Evolutionary conservation across 2,888 invertebrate species (phyloP), one percentile per base, ranked within the genome.

Genomic region (Microchrysa polita): DNA sequence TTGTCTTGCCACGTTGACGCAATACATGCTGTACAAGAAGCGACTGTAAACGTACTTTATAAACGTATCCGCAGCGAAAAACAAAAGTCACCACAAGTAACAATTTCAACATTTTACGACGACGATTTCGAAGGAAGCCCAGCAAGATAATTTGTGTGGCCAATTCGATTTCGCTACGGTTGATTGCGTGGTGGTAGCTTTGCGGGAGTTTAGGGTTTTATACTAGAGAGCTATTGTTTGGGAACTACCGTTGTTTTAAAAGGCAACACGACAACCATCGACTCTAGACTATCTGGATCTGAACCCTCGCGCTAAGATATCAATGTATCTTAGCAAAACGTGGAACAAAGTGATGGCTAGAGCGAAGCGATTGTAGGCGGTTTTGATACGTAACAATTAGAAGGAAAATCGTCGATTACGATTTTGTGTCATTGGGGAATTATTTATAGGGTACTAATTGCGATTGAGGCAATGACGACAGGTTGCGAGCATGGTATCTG

Each of bases 301-400:
- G 14, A 12, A 48, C 48, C 14, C 12, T n/a, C 48, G 10, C 48
- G 12, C 14, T 48, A 12, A n/a, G 27, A 34, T 34, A 34, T 7
- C 27, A 34, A 34, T 5, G 27, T 34, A 34, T 34, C 27, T 34
- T 34, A 7, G 61, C 61, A 18, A 12, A 9, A 10, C 27, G 60
- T 40, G 61, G 42, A 61, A 1, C 40, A 16, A 42, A 34, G 7
- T 34, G 27, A 34, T 34, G 27, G 27, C 27, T 34, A 34, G 27
- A 42, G 65, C 1, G 44, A 65, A 42, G 65, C 1, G 48, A 22
- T 20, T 22, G 65, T 65, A 34, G 65, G 65, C 12, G 65, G 65
- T 22, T 65, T 65, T 65, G 65, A 65, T 65, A 65, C 34, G 65
- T 65, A 65, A 65, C 65, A 65, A 65, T 65, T 65, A 65, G 65